A percentile compares a stretch with the other conserved stretches of the same genome.
Conservation (phyloP, 2,888 invertebrate species). For the Baccha elongata region DNA sequence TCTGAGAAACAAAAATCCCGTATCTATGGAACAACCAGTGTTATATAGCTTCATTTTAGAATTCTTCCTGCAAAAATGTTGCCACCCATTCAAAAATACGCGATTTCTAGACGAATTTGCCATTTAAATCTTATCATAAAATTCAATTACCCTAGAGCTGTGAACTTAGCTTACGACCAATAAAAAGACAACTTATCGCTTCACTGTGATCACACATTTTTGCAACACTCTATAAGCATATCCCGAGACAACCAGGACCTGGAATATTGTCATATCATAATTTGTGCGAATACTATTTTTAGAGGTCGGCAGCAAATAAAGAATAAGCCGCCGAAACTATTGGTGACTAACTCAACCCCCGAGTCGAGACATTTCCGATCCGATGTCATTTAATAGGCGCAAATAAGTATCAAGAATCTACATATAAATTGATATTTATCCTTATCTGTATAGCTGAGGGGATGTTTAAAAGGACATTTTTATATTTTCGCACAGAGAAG, state of each 20-base stretch:
- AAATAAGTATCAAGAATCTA: slow-evolving; percentile 66
- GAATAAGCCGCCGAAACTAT: slow-evolving; percentile 64
- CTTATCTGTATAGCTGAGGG: slow-evolving; percentile 57
- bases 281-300: slow-evolving; percentile 48
- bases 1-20: slow-evolving; percentile 1
- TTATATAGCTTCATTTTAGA: not conserved
- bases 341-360: slow-evolving; percentile 57
- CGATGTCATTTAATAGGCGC: slow-evolving; percentile 68
- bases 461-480: slow-evolving; percentile 59
- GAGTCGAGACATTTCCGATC: slow-evolving; percentile 43
- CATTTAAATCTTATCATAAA: slow-evolving; percentile 75
- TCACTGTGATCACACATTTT: slow-evolving; percentile 61
- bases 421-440: slow-evolving; percentile 70
- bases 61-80: slow-evolving; percentile 19
- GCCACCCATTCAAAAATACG: slow-evolving; percentile 30
- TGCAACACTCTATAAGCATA: slow-evolving; percentile 1
- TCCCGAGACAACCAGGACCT: not conserved
- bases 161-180: slow-evolving; percentile 72
- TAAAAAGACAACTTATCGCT: slow-evolving; percentile 64
- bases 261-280: slow-evolving; percentile 29
- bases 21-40: not conserved
- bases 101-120: slow-evolving; percentile 68
- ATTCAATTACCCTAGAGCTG: slow-evolving; percentile 75
- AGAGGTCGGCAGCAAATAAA: slow-evolving; percentile 39
- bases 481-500: slow-evolving; percentile 40